Evolutionary conservation across 2,797 vertebrate species (phyloP), one percentile per base, ranked within the genome.

Genomic region (Coreius guichenoti): DNA sequence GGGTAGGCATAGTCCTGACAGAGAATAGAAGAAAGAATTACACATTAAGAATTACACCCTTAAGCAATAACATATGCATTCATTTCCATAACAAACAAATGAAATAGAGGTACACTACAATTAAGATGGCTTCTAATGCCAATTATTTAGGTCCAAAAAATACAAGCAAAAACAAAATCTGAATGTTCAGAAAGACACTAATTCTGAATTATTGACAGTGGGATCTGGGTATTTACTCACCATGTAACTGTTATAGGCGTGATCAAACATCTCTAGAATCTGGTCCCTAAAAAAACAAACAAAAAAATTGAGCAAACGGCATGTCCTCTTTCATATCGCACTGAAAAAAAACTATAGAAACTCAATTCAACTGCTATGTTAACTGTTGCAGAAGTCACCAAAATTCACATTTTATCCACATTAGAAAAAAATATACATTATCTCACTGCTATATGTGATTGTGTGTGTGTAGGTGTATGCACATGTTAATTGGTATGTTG

Each of bases 221-320:
- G 12, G 21, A 33, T 14, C 4, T 31, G 16, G 36, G 39, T 8
- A 77, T 31, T 83, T 16, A 54, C 92, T 94, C 93, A 96, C 96
- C 96, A 96, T 96, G 91, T 96, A 96, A 91, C 94, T 96, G 80
- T 95, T 95, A 49, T 96, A 96, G 1, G 96, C 96, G 23, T 96
- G 96, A 89, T 96, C 96, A 84, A 96, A 96, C 96, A 96, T 96
- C 91, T 96, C 96, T 89, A 96, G 17, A 47, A 96, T 91, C 88
- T 96, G 94, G 80, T 95, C 92, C 92, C 96, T 96, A 90, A n/a
- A 80, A 29, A 56, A 92, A 92, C 36, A 86, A 74, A 88, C 39
- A 75, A 73, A 26, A 13, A 23, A 51, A 2, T 65, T 16, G 13
- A 58, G 9, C 23, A 51, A 58, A 36, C 33, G 7, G 8, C 3